Conservation (phyloP, 2,113 vertebrate genomes). For the Rallus limicola region DNA sequence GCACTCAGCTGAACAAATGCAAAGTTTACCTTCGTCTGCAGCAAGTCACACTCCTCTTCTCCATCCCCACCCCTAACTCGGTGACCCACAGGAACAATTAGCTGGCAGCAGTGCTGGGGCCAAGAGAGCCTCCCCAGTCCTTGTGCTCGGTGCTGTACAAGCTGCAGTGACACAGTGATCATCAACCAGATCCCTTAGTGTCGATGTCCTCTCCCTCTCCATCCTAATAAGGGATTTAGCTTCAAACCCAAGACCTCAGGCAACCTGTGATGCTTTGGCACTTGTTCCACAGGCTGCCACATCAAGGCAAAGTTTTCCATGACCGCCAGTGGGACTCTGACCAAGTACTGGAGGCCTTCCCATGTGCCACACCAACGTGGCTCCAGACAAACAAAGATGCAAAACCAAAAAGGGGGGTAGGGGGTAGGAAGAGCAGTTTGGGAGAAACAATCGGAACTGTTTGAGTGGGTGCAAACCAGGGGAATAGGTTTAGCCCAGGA, state of each 20-base stretch:
- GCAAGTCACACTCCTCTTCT: accelerated
- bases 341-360: not conserved
- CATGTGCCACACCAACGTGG: not conserved
- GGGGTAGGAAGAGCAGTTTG: accelerated
- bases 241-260: not conserved
- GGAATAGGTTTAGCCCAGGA: not conserved
- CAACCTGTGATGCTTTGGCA: not conserved
- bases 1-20: not conserved
- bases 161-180: not conserved
- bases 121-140: no score
- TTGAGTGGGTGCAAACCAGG: not conserved
- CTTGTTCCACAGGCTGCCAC: not conserved
- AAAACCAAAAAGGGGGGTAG: accelerated
- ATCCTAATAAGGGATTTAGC: not conserved
- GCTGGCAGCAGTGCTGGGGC: not conserved
- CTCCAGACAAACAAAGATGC: not conserved
- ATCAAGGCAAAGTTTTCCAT: not conserved
- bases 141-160: accelerated
- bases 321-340: not conserved
- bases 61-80: not conserved
- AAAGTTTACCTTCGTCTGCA: accelerated
- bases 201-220: not conserved
- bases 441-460: not conserved
- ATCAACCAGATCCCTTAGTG: not conserved
- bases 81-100: not conserved